Base-by-base conservation (phyloP, 2,113 vertebrate genomes). In the Vulpes ferrilata region DNA sequence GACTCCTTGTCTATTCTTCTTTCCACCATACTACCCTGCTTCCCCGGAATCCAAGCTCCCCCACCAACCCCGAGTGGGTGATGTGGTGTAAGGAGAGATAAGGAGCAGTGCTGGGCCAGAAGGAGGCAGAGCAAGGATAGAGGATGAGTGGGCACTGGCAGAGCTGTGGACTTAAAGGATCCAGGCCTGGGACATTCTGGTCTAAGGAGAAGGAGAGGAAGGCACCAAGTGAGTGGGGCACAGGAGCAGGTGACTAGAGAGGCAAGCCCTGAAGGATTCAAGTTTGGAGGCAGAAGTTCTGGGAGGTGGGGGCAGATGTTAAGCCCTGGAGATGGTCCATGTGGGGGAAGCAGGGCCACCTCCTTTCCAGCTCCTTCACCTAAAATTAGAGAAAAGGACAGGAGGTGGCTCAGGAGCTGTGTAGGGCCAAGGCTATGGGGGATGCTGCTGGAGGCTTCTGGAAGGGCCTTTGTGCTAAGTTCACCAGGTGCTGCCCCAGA, bases 281-380 rank as follows among this genome's bases (percentile, higher is more conserved):
- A 38, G 81, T 38, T 88, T 93, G 65, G 71, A 96, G 59, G 43
- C 35, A 38, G 59, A 84, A 55, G 53, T 57, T 76, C 74, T 94
- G 76, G 23, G 65, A 55, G 25, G 38, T 25, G 43, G n/a, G 32
- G 53, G 65, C 15, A 59, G 78, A 69, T 51, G 27, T 20, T 69
- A 78, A 48, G 11, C 25, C 73, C 82, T 80, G 15, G 51, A 55
- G 64, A 69, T 9, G 30, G 43, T 62, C 35, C 25, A 11, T 3
- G 19, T 35, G 13, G 71, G 32, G 4, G 57, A 71, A 67, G 32
- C 55, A 78, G 43, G 67, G 51, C n/a, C 51, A n/a, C 19, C 69
- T 81, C 83, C 71, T 93, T 67, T n/a, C 89, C 43, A 76, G 32
- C 23, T 64, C 83, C 78, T 65, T 86, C 51, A 51, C 57, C 80